These are phyloP conservation scores for Engystomops pustulosus DNA, from an alignment of 2,113 vertebrate genomes.

Conservation along the genomic window DNA sequence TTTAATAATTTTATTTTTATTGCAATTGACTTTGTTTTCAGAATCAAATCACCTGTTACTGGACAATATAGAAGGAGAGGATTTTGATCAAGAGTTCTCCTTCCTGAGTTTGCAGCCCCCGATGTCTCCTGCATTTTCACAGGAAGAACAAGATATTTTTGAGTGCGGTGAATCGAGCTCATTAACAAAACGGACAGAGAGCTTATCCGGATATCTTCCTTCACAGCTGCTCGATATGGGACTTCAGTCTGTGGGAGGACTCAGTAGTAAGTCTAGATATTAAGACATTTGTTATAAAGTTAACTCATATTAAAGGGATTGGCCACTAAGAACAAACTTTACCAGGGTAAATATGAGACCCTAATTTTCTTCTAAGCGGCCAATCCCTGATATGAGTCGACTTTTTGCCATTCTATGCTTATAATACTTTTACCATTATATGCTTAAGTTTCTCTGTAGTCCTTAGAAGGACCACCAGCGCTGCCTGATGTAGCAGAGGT, in stretches of 20 bases:
- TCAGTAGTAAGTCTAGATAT: slow-evolving; percentile 60
- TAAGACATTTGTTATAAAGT: neutral
- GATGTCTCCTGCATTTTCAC: slow-evolving; percentile 70
- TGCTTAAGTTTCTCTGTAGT: too few species aligned
- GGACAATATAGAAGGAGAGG: slow-evolving; percentile 72
- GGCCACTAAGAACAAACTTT: too few species aligned
- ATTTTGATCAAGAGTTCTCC: slow-evolving; percentile 77
- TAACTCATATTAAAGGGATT: too few species aligned
- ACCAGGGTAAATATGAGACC: too few species aligned
- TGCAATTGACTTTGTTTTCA: slow-evolving; percentile 56
- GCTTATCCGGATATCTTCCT: slow-evolving; percentile 77
- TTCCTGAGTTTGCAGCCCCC: slow-evolving; percentile 80
- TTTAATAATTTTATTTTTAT: too few species aligned
- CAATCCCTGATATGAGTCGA: too few species aligned
- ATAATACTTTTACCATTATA: too few species aligned
- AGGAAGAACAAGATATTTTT: slow-evolving; percentile 74
- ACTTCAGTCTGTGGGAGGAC: slow-evolving; percentile 73
- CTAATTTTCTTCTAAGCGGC: too few species aligned
- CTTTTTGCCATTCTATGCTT: too few species aligned
- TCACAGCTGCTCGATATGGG: slow-evolving; percentile 87
- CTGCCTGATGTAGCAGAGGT: too few species aligned
- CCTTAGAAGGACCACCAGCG: too few species aligned
- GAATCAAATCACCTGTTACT: slow-evolving; percentile 60
- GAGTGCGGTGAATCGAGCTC: slow-evolving; percentile 64
- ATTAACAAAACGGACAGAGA: slow-evolving; percentile 65